Percentiles rank a stretch among this genome's conserved stretches.
Conservation (phyloP, 2,113 vertebrate species). For the Oxygymnocypris stewartii region DNA sequence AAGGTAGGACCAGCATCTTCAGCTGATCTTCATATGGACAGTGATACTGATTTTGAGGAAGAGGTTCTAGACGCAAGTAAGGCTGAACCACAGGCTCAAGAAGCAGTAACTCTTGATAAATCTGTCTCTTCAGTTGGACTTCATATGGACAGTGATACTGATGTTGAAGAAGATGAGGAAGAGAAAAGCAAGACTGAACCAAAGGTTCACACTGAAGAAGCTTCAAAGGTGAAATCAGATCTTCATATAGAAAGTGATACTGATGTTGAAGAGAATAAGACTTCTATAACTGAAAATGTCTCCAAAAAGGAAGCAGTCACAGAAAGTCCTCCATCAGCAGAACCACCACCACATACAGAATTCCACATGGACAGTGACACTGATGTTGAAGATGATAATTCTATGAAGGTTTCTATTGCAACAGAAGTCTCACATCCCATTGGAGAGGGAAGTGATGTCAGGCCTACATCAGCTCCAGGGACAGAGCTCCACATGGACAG, state of each 20-base stretch:
- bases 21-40: constrained; percentile 63
- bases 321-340: background rate
- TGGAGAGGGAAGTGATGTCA: background rate
- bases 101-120: background rate
- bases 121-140: constrained; percentile 43
- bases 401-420: constrained; percentile 10
- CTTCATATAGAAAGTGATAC: constrained; percentile 70
- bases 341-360: background rate
- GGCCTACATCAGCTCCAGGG: background rate
- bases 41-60: constrained; percentile 70
- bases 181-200: background rate
- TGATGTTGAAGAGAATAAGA: constrained; percentile 67
- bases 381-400: constrained; percentile 58
- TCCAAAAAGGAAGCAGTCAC: background rate
- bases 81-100: background rate
- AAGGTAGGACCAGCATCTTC: background rate
- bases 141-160: constrained; percentile 70
- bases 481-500: constrained; percentile 55
- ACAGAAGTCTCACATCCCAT: background rate
- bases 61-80: constrained; percentile 41
- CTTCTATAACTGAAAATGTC: background rate
- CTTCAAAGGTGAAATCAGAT: constrained; percentile 23
- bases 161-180: constrained; percentile 42
- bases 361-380: constrained; percentile 61
- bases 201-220: background rate